Conservation (phyloP, 2,888 invertebrate species). For the Phengaris alcon region DNA sequence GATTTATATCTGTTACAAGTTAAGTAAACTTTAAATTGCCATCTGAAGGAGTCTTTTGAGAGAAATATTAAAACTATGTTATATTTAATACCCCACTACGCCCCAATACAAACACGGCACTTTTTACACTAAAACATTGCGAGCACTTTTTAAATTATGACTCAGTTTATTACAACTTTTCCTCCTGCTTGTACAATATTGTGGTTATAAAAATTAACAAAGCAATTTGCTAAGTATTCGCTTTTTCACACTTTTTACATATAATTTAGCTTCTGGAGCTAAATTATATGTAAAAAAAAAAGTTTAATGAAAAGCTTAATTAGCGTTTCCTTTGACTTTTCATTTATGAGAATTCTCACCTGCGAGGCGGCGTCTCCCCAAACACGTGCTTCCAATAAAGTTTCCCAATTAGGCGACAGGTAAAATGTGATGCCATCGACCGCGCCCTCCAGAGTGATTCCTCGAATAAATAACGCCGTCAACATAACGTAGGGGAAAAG, state of each 20-base stretch:
- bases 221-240: not conserved
- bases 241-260: too few species aligned
- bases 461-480: constrained; percentile 81
- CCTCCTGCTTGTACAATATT: constrained; percentile 3
- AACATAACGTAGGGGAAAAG: constrained; percentile 85
- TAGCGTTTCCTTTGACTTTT: constrained; percentile 15
- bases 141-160: not conserved
- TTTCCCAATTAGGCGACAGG: constrained; percentile 85
- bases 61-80: constrained; percentile 38
- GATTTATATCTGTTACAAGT: constrained; percentile 39
- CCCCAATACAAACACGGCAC: not conserved
- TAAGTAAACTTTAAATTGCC: constrained; percentile 43
- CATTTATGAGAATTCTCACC: constrained; percentile 44
- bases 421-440: constrained; percentile 85
- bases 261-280: too few species aligned
- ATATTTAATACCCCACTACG: constrained; percentile 33
- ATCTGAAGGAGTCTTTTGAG: constrained; percentile 39
- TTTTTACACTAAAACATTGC: constrained; percentile 12
- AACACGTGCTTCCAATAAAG: constrained; percentile 81
- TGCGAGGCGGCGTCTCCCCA: constrained; percentile 91
- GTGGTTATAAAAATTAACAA: not conserved
- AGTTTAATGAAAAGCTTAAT: not conserved
- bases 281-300: too few species aligned
- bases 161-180: not conserved
- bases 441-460: constrained; percentile 84